Percentiles rank a stretch among this genome's conserved stretches.
phyloP scores from a whole-genome alignment of 2,888 invertebrate species.

The Hyposoter didymator region DNA sequence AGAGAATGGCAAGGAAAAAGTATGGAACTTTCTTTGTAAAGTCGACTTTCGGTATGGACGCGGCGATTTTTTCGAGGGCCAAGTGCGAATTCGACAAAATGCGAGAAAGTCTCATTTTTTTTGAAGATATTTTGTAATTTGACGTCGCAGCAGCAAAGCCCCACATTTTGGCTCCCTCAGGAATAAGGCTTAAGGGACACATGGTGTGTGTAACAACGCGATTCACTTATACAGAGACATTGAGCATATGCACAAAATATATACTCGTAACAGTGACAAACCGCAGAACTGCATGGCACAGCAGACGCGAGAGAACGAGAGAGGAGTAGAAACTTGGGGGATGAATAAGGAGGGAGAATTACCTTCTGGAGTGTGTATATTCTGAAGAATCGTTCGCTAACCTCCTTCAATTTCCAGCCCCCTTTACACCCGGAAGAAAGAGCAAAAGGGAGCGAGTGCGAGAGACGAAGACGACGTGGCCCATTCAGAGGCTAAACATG shows the following conservation, averaged over 20 bases:
- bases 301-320: conserved; percentile 39
- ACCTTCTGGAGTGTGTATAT: conserved; percentile 42
- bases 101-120: conserved; percentile 68
- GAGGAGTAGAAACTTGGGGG: conserved; percentile 13
- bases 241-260: neutral
- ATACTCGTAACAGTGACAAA: conserved; percentile 18
- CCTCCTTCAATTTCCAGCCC: conserved; percentile 25
- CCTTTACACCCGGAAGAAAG: conserved; percentile 47
- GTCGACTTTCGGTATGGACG: conserved; percentile 13
- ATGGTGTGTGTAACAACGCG: conserved; percentile 1
- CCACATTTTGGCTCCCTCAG: conserved; percentile 59
- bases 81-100: conserved; percentile 6
- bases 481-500: conserved; percentile 56
- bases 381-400: conserved; percentile 49
- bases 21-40: conserved; percentile 76
- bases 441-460: neutral
- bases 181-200: conserved; percentile 39
- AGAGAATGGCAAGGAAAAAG: conserved; percentile 1
- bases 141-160: conserved; percentile 75
- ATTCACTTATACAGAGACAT: neutral
- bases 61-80: conserved; percentile 5
- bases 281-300: conserved; percentile 24
- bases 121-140: conserved; percentile 77
- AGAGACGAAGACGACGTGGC: conserved; percentile 48
- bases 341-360: conserved; percentile 19